Base-by-base conservation (phyloP, 2,797 vertebrate genomes). In the Rhinatrema bivittatum region DNA sequence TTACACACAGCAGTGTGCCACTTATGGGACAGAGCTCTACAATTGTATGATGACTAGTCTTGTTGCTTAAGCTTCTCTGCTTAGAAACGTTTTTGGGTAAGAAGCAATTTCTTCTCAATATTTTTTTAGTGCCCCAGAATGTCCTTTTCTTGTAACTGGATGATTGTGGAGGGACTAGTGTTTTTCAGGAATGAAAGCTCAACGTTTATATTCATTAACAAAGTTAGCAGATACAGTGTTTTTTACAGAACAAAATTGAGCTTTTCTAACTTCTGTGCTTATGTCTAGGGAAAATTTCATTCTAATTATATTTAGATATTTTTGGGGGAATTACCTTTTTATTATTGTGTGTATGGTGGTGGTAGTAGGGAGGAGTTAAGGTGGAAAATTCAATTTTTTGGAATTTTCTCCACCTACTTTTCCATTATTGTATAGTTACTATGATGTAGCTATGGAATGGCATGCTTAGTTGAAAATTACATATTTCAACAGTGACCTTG, bases 401-500 rank as follows among this genome's bases (percentile, higher is more conserved):
- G 4, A 1, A 7, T n/a, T n/a, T n/a, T n/a, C n/a, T n/a, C n/a
- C n/a, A n/a, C n/a, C n/a, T 4, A 2, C 15, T 2, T 16, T 6
- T 0, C 9, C 30, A 9, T 26, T 26, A 24, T 29, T 6, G 1
- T 4, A 20, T 20, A 7, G 1, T n/a, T 1, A 1, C 20, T 2
- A 19, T 42, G 8, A 2, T 1, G 11, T 6, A 2, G 16, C 21
- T 3, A 24, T 20, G 7, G 32, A 16, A 13, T 28, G 33, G 10
- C 1, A 36, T 6, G 23, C 9, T 8, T 10, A 36, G 39, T 7
- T 10, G 34, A 38, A 33, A 39, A 28, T 29, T 39, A 36, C 13
- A 17, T 25, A 5, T 39, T 50, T 34, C 20, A 15, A n/a, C 9
- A 2, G 18, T 38, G 44, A 59, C 49, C 51, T 61, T 69, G 56